phyloP scores from a whole-genome alignment of 2,797 vertebrate genomes.

The Diceros bicornis region DNA sequence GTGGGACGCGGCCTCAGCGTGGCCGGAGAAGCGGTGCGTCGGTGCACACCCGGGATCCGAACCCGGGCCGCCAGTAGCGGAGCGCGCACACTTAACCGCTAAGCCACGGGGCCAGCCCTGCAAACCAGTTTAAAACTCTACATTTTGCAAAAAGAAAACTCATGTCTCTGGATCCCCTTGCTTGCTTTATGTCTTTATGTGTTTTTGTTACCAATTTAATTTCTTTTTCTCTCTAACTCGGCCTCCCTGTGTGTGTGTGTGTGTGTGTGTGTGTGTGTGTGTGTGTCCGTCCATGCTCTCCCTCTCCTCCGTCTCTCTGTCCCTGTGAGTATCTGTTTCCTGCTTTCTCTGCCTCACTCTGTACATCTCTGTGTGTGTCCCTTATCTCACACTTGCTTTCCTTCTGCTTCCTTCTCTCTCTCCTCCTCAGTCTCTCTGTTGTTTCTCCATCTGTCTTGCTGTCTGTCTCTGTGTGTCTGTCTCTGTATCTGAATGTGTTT shows the following conservation, averaged over 20 bases:
- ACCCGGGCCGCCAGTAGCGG: no score
- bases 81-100: no score
- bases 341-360: background rate
- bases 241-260: background rate
- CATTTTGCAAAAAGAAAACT: constrained; percentile 10
- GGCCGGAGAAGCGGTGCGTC: no score
- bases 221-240: background rate
- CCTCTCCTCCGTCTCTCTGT: background rate
- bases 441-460: background rate
- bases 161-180: background rate
- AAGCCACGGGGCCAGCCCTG: no score
- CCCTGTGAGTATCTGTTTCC: background rate
- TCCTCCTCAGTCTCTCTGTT: background rate
- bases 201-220: background rate
- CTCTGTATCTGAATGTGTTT: background rate
- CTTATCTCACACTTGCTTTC: background rate
- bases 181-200: background rate
- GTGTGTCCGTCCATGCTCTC: background rate
- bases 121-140: background rate
- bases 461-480: background rate
- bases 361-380: background rate
- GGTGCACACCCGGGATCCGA: no score
- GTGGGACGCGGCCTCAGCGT: no score
- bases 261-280: background rate
- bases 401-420: background rate